These are phyloP conservation scores for Callopanchax toddi DNA, from an alignment of 2,113 vertebrate genomes.

Conservation along the genomic window DNA sequence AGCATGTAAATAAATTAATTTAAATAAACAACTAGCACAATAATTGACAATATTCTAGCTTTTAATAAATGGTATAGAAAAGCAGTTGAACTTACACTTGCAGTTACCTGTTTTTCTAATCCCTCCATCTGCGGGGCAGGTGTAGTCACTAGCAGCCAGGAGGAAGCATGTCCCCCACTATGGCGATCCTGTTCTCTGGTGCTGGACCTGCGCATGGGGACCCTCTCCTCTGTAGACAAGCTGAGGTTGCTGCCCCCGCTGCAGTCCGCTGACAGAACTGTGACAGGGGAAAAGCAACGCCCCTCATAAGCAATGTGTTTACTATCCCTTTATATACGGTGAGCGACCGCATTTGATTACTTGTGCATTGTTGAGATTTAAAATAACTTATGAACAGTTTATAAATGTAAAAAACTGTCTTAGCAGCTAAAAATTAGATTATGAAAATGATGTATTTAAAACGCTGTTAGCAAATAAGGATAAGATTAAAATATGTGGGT, in stretches of 20 bases:
- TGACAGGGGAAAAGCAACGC: background rate
- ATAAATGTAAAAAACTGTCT: too few relatives aligned
- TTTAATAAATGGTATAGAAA: background rate
- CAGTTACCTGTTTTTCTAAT: conserved; percentile 86
- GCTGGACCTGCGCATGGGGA: conserved; percentile 92
- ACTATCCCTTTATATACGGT: too few relatives aligned
- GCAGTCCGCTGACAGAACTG: conserved; percentile 93
- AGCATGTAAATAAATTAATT: background rate
- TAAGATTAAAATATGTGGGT: too few relatives aligned
- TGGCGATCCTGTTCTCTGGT: conserved; percentile 91
- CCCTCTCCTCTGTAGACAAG: conserved; percentile 90
- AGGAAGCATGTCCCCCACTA: conserved; percentile 94
- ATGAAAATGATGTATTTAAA: too few relatives aligned
- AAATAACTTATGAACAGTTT: too few relatives aligned
- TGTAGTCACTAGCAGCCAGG: conserved; percentile 93
- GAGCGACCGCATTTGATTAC: too few relatives aligned
- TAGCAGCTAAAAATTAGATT: too few relatives aligned
- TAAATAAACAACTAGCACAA: conserved; percentile 2
- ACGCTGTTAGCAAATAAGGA: too few relatives aligned
- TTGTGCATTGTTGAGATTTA: too few relatives aligned
- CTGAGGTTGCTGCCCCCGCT: conserved; percentile 94
- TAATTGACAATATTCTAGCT: background rate
- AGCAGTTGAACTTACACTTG: background rate
- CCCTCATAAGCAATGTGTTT: background rate
- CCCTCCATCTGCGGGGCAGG: conserved; percentile 90